Base-by-base conservation (phyloP, 2,888 invertebrate species). In the Gandaritis pyraliata region DNA sequence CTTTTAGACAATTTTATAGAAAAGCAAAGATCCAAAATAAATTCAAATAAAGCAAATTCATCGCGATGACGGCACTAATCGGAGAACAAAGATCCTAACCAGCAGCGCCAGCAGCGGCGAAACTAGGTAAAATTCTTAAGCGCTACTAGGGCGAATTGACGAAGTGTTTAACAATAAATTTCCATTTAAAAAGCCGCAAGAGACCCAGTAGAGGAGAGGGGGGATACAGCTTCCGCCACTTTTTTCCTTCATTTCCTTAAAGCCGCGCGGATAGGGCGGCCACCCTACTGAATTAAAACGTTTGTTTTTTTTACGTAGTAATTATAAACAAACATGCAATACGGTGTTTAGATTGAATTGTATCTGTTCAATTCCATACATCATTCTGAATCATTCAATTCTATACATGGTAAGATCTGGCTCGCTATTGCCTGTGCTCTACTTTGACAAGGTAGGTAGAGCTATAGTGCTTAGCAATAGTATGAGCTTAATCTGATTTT, bases 131-230 rank as follows among this genome's bases (percentile, higher is more conserved):
- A 81, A 86, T 86, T 83, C 78, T 83, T 79, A 79, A 87, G 78
- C 78, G 76, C 77, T 78, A 80, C 79, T 81, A 78, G 71, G 76
- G 73, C 79, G 81, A 83, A 85, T 88, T 87, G 91, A 89, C 89
- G 89, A 87, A 91, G 90, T 91, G 90, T 88, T 90, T 87, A 88
- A 90, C 90, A 90, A 92, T 91, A 91, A 90, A 92, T 92, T 90
- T 91, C 90, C 90, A 90, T 91, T 91, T 92, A 91, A 90, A 91
- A 90, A 88, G 89, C 90, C 88, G 80, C 89, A 89, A 88, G 85
- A 85, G 71, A 76, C 68, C 67, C 61, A 69, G 59, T 53, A 68
- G 72, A 61, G 63, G 47, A 68, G 74, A 67, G 67, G 76, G 76
- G 82, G 81, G 78, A 74, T 72, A 69, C 79, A 81, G 83, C 86